These are phyloP conservation scores for Calycopis cecrops DNA, from an alignment of 1,140 invertebrate genomes.

Conservation along the genomic window DNA sequence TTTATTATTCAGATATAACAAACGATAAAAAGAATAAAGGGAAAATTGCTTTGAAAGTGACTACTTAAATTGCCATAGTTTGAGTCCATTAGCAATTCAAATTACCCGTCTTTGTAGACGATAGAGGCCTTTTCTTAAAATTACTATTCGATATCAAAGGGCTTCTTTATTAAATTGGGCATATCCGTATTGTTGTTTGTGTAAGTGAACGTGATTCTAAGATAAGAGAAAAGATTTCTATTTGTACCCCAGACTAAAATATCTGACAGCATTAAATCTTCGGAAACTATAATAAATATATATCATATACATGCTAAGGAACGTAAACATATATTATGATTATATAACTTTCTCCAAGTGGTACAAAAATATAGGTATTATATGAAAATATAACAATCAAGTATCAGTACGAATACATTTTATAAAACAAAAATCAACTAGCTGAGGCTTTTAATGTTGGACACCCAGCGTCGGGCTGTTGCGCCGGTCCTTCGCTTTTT, in stretches of 20 bases:
- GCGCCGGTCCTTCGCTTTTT: slow-evolving; percentile 39
- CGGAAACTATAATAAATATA: too few relatives aligned
- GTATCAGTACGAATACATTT: too few relatives aligned
- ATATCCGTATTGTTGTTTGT: slow-evolving; percentile 34
- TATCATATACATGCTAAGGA: too few relatives aligned
- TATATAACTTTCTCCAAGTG: too few relatives aligned
- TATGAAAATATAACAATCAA: too few relatives aligned
- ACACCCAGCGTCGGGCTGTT: slow-evolving; percentile 33
- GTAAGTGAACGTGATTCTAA: slow-evolving; percentile 37
- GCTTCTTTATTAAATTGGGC: slow-evolving; percentile 35
- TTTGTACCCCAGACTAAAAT: not conserved
- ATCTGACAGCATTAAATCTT: too few relatives aligned
- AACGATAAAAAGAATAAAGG: slow-evolving; percentile 15
- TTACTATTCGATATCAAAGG: slow-evolving; percentile 30
- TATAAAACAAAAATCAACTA: slow-evolving; percentile 29
- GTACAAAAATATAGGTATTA: too few relatives aligned
- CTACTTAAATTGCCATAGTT: slow-evolving; percentile 38
- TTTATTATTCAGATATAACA: too few relatives aligned
- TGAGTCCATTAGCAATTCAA: slow-evolving; percentile 43
- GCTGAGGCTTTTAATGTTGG: slow-evolving; percentile 37
- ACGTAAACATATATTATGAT: too few relatives aligned
- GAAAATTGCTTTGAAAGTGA: slow-evolving; percentile 31
- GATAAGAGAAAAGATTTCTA: too few relatives aligned
- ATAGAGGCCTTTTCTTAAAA: slow-evolving; percentile 27
- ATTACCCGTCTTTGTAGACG: slow-evolving; percentile 33